Conservation (phyloP, 2,888 invertebrate species). For the Drosophila glabriapex region DNA sequence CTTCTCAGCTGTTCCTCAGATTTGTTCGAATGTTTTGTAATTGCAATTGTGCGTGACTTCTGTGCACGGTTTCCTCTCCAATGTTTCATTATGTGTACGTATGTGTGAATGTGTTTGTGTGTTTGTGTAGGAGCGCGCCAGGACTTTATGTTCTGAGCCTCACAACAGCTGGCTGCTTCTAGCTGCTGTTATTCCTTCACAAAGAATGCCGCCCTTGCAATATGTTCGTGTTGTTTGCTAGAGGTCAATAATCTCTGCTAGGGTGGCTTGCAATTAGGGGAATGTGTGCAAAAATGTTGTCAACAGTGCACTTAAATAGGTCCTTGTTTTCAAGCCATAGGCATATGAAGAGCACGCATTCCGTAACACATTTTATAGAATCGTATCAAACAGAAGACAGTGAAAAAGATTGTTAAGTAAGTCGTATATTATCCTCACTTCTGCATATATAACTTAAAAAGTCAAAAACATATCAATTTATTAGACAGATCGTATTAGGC, state of each 20-base stretch:
- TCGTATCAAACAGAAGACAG: not conserved
- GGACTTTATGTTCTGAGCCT: constrained; percentile 27
- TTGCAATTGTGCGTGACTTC: constrained; percentile 67
- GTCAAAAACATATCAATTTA: not conserved
- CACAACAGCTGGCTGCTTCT: constrained; percentile 63
- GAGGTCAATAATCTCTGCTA: constrained; percentile 72
- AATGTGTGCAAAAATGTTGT: constrained; percentile 36
- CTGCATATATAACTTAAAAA: not conserved
- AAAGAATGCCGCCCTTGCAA: constrained; percentile 58
- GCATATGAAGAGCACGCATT: constrained; percentile 1
- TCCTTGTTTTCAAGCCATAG: not conserved
- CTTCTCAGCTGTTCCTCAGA: constrained; percentile 72
- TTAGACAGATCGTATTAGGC: not conserved
- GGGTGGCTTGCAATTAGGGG: constrained; percentile 50
- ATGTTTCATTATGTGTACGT: constrained; percentile 1
- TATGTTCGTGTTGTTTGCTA: constrained; percentile 57
- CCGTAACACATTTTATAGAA: not conserved
- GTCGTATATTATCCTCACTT: not conserved
- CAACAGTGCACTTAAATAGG: constrained; percentile 9
- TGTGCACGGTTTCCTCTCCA: constrained; percentile 15
- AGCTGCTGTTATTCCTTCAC: constrained; percentile 26
- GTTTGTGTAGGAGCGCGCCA: constrained; percentile 55
- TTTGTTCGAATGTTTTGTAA: constrained; percentile 57
- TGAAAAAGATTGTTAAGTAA: not conserved
- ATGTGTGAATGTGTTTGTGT: constrained; percentile 4